phyloP scores from a whole-genome alignment of 2,888 invertebrate species.

The Nomada flava region DNA sequence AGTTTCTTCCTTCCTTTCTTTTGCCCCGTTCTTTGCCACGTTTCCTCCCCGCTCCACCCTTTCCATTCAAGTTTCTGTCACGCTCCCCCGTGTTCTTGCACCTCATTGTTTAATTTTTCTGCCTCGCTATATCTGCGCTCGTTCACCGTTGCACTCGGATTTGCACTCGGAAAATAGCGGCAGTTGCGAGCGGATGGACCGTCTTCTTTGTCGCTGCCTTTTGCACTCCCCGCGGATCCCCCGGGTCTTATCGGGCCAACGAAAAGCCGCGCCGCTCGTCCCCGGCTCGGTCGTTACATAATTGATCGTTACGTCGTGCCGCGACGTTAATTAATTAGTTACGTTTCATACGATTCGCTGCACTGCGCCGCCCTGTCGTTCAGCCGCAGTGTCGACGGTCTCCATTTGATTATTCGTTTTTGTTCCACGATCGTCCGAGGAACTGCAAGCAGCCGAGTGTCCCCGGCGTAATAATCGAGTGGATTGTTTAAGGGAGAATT shows the following conservation, averaged over 20 bases:
- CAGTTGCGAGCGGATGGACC: constrained; percentile 21
- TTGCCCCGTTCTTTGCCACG: not conserved
- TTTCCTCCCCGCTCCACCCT: not conserved
- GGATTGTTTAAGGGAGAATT: not conserved
- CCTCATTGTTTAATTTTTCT: constrained; percentile 67
- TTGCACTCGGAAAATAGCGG: constrained; percentile 49
- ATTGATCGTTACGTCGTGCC: constrained; percentile 39
- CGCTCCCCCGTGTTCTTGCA: constrained; percentile 46
- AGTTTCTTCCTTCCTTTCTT: constrained; percentile 26
- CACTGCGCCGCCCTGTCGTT: not conserved
- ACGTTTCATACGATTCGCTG: constrained; percentile 11
- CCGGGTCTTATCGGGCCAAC: constrained; percentile 6
- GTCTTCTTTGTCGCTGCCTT: constrained; percentile 36
- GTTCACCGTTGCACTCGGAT: constrained; percentile 29
- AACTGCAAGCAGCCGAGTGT: too few relatives aligned
- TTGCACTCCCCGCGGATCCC: constrained; percentile 9
- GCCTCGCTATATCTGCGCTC: constrained; percentile 54
- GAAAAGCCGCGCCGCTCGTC: constrained; percentile 23
- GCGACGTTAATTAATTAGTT: constrained; percentile 46
- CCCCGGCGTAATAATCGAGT: too few relatives aligned
- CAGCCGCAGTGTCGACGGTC: not conserved
- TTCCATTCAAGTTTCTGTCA: constrained; percentile 1
- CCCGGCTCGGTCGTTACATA: constrained; percentile 34
- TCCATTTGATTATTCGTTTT: not conserved
- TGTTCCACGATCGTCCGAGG: not conserved